Base-by-base conservation (phyloP, 2,113 vertebrate genomes). In the Calyptommatus sinebrachiatus region DNA sequence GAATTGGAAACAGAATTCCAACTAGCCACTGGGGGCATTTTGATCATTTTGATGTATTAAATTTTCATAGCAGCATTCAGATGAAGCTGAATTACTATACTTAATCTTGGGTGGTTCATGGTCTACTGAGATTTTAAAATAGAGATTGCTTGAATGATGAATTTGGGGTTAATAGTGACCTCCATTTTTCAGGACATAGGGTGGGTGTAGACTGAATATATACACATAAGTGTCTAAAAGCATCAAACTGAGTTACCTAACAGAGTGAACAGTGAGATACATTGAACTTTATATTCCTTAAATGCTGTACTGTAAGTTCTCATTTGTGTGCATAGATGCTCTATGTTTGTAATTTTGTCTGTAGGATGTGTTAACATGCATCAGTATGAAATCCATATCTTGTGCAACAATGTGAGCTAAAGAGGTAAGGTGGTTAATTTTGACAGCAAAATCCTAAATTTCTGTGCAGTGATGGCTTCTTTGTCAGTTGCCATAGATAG, bases 21-120 rank as follows among this genome's bases (percentile, higher is more conserved):
- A 79, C 85, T 92, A 95, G 92, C 94, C 92, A 94, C 91, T 91
- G 76, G 88, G 90, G 92, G 89, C 91, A 94, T 95, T 96, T 95
- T 95, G 94, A 96, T 96, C 95, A 96, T 94, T 96, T 95, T 95
- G 94, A 96, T 95, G 93, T 95, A 96, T 95, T 94, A 93, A 95
- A 93, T 90, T 94, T 95, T 94, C 92, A 94, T 94, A 94, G 85
- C 90, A 91, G 86, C 90, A 92, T 94, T 95, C 92, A 92, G 88
- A 92, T 82, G 81, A 90, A 93, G 84, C 83, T 62, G 91, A 95
- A 94, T 94, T 94, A 93, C 93, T 93, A 89, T 72, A 69, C 86
- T 93, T 88, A 84, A 83, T 92, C 89, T 92, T 86, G 81, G 88
- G 88, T 89, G 86, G 89, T 92, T 94, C 94, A 91, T 91, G 79